Evolutionary conservation across 2,888 invertebrate genomes (phyloP).

Genomic region (Andrena dorsata): DNA sequence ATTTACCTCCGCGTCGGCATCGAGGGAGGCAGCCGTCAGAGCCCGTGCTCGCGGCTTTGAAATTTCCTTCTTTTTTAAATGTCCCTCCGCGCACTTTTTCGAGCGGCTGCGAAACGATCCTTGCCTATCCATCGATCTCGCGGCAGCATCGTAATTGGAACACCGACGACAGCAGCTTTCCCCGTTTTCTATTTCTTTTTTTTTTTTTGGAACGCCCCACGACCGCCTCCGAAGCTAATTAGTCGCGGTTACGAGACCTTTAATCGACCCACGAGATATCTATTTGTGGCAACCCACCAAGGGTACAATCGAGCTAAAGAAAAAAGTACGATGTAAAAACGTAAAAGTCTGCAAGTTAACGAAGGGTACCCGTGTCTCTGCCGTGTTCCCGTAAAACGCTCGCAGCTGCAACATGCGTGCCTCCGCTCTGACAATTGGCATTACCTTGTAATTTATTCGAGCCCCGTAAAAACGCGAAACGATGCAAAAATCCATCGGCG

Average conservation of each 20-base stretch:
- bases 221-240: conserved; percentile 47
- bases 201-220: neutral
- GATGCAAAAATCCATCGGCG: conserved; percentile 1
- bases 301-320: neutral
- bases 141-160: conserved; percentile 42
- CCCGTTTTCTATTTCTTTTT: too few species aligned
- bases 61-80: neutral
- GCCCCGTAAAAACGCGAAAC: neutral
- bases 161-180: conserved; percentile 20
- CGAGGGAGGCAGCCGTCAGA: neutral
- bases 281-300: neutral
- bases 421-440: neutral
- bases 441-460: conserved; percentile 12
- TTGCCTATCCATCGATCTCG: conserved; percentile 35
- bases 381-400: neutral
- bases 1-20: neutral
- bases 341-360: neutral
- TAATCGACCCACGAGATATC: conserved; percentile 20
- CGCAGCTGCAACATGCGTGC: neutral
- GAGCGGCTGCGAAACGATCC: conserved; percentile 10
- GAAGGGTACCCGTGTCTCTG: conserved; percentile 3
- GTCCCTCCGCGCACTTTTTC: neutral
- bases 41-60: neutral
- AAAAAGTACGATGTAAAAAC: neutral
- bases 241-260: conserved; percentile 40